Evolutionary conservation across 2,797 vertebrate genomes (phyloP), one percentile per base, ranked within the genome.

Genomic region (Denticeps clupeoides): DNA sequence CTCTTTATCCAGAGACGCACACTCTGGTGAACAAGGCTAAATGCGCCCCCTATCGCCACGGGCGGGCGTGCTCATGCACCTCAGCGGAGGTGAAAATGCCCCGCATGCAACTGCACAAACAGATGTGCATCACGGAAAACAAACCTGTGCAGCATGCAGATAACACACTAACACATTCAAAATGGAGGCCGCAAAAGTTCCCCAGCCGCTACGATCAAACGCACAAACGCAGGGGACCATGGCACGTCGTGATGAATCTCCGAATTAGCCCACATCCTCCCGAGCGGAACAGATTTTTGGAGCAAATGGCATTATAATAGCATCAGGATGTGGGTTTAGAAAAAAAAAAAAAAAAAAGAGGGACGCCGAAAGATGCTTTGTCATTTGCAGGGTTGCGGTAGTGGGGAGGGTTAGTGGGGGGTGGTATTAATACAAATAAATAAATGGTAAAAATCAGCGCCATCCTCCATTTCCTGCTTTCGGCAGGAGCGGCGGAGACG

Each of bases 401-500:
- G 4, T 6, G n/a, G 16, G 27, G 18, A 33, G 12, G 10, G 29
- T 2, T 4, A 47, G 32, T 27, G 23, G 26, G 28, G 45, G 31
- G 31, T 35, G 18, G 50, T 38, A 59, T 79, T 82, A 78, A 81
- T 72, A 72, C 75, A 46, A 53, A 65, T n/a, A n/a, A n/a, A n/a
- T n/a, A n/a, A n/a, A n/a, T n/a, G n/a, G n/a, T n/a, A n/a, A 78
- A 78, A 50, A 48, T 70, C 55, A 73, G 66, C 72, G 68, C 81
- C 73, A 75, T 63, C 67, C 61, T 70, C 63, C 63, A 75, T 80
- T 80, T 82, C 79, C 76, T 77, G 19, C 43, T 73, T 70, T 71
- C 78, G 75, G 80, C 77, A 78, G 76, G 77, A 24, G 67, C 71
- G 75, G 80, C 75, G 80, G 82, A 75, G 79, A 70, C 70, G 69